phyloP scores from a whole-genome alignment of 2,888 invertebrate genomes.

The Drosophila paracracens region DNA sequence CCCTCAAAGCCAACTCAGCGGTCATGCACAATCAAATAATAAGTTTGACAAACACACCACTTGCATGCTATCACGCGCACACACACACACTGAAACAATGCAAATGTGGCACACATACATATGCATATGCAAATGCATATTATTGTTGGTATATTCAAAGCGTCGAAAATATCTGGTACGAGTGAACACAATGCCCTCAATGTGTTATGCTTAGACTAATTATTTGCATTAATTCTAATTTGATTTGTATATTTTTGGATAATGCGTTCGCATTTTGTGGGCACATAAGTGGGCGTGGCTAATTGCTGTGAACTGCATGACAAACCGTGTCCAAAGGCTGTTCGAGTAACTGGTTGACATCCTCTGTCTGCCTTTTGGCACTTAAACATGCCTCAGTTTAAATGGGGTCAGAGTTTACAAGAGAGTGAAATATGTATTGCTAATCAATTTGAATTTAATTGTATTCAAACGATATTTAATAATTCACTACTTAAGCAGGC shows the following conservation, averaged over 20 bases:
- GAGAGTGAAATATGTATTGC: background rate
- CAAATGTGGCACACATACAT: background rate
- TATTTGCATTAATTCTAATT: constrained; percentile 36
- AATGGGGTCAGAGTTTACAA: background rate
- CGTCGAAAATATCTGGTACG: background rate
- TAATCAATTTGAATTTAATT: background rate
- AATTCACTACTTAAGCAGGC: background rate
- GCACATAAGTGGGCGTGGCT: background rate
- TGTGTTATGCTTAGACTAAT: constrained; percentile 40
- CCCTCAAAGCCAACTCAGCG: constrained; percentile 2
- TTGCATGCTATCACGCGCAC: constrained; percentile 5
- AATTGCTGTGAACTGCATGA: background rate
- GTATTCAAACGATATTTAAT: constrained; percentile 2
- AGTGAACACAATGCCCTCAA: constrained; percentile 1
- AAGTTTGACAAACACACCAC: constrained; percentile 54
- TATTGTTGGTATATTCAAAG: background rate
- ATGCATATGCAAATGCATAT: background rate
- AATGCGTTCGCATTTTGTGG: background rate
- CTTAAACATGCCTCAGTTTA: background rate
- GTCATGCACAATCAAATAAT: constrained; percentile 55
- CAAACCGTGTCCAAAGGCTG: background rate
- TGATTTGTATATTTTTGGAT: constrained; percentile 5
- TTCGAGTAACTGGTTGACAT: background rate
- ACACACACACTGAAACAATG: background rate
- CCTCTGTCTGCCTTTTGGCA: constrained; percentile 3